These are phyloP conservation scores for Druceiella hillmani DNA, from an alignment of 2,888 invertebrate genomes.

Conservation along the genomic window DNA sequence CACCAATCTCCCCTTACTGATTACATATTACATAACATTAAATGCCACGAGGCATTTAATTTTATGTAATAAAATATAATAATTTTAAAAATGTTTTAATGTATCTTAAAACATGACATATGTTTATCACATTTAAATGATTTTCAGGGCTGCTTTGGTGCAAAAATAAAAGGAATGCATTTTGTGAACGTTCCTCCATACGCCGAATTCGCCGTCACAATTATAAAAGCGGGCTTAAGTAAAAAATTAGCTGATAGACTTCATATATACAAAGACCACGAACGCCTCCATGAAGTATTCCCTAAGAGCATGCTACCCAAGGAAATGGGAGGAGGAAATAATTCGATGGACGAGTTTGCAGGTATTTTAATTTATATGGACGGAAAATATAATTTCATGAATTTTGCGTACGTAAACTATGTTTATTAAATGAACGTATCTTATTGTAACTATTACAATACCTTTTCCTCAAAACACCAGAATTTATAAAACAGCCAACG, in stretches of 20 bases:
- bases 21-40: no score
- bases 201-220: not conserved
- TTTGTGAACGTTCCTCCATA: conserved; percentile 3
- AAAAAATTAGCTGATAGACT: conserved; percentile 5
- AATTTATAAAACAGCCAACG: no score
- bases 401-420: not conserved
- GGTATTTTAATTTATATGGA: not conserved
- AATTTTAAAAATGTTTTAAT: no score
- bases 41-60: no score
- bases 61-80: no score
- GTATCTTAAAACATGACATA: no score
- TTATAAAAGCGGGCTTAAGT: not conserved
- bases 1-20: no score
- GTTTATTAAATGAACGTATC: no score
- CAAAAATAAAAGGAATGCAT: conserved; percentile 8
- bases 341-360: conserved; percentile 23
- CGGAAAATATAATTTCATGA: not conserved
- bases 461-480: no score
- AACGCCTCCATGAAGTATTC: conserved; percentile 16
- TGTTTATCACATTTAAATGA: no score
- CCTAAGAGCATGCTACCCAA: conserved; percentile 20
- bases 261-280: not conserved
- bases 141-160: conserved; percentile 4
- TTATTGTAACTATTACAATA: no score
- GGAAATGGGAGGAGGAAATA: conserved; percentile 25